Conservation (phyloP, 2,797 vertebrate genomes). For the Echiichthys vipera region DNA sequence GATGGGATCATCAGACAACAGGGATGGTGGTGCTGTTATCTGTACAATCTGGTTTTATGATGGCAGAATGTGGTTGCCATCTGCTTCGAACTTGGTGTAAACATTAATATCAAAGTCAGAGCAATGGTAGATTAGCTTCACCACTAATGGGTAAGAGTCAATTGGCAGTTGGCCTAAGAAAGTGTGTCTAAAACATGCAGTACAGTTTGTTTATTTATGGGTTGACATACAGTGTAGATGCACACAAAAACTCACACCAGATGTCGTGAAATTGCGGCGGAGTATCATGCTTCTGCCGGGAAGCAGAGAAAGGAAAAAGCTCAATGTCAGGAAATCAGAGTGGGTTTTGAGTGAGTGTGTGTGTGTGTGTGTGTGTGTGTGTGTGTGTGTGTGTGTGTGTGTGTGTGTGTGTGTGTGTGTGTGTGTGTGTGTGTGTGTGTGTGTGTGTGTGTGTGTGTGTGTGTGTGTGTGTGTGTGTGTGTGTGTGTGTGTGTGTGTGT, state of each 20-base stretch:
- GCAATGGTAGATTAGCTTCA: conserved; percentile 17
- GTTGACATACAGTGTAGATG: no score
- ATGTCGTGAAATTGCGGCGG: conserved; percentile 57
- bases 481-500: conserved; percentile 38
- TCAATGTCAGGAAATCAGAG: conserved; percentile 79
- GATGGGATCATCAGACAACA: conserved; percentile 20
- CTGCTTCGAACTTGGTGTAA: conserved; percentile 50
- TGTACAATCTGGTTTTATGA: conserved; percentile 33
- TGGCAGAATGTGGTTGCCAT: conserved; percentile 42
- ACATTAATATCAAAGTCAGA: conserved; percentile 54
- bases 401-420: conserved; percentile 41
- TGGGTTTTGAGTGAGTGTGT: conserved; percentile 19
- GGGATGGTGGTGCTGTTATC: conserved; percentile 18
- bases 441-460: no score
- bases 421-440: conserved; percentile 43
- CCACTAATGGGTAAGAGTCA: conserved; percentile 17
- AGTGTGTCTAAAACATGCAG: conserved; percentile 16
- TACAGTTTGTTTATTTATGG: no score
- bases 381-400: conserved; percentile 10
- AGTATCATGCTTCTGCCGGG: conserved; percentile 69
- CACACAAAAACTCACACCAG: conserved; percentile 35
- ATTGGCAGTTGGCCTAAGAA: conserved; percentile 3
- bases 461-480: conserved; percentile 2
- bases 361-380: not conserved
- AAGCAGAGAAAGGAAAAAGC: conserved; percentile 76